Base-by-base conservation (phyloP, 2,113 vertebrate species). In the Bagarius yarrelli region DNA sequence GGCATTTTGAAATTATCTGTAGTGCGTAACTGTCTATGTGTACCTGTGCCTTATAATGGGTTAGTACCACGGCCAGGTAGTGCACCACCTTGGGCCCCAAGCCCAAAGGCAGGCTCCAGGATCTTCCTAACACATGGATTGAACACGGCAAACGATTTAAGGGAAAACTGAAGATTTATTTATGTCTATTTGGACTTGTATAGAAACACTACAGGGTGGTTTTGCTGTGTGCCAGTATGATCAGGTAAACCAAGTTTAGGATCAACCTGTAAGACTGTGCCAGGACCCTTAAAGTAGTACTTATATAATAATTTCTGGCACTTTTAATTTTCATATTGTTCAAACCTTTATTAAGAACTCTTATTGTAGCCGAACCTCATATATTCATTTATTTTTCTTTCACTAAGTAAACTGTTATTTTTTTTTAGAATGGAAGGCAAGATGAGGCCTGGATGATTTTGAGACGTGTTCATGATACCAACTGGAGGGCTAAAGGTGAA, bases 381-480 rank as follows among this genome's bases (percentile, higher is more conserved):
- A 47, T 47, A 50, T 15, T 47, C 2, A 5, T n/a, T 23, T 25
- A 47, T 40, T 69, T 8, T 64, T 19, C 16, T 50, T 47, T 69
- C n/a, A 27, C n/a, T 11, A 40, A 27, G 36, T 44, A 60, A 53
- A n/a, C 5, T n/a, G 25, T 83, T 32, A 79, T 1, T 86, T 77
- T n/a, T 84, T 89, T 86, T 77, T 90, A 99, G 98, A 95, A 91
- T 70, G 95, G 95, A 5, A 95, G 97, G 81, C 97, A 98, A 0
- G 98, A 99, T 0, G 97, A 99, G 91, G 98, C 97, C 36, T 99
- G 98, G 98, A 99, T 99, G 98, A 93, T 99, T 81, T 95, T 99
- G 83, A 95, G 96, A 76, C 92, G 91, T 69, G 95, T 99, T 76
- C 97, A 99, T 2, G 96, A 99, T 89, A 98, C 97, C 86, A 99